Evolutionary conservation across 2,888 invertebrate genomes (phyloP).

Genomic region (Sturmia bella): DNA sequence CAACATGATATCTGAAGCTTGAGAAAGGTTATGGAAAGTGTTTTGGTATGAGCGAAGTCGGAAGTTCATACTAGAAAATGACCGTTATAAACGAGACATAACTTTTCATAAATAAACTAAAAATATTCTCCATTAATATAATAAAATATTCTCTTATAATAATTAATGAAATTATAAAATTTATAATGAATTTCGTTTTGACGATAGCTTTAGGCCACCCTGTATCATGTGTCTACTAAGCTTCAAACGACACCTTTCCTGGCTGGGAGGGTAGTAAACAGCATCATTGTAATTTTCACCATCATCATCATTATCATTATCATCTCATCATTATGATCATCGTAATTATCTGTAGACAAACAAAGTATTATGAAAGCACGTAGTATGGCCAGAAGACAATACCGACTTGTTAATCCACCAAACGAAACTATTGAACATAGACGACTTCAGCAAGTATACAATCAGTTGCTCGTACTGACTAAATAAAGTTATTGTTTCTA

Average conservation of each 20-base stretch:
- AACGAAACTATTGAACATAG: conserved; percentile 60
- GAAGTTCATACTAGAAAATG: too few species aligned
- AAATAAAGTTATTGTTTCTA: conserved; percentile 62
- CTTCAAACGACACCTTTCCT: conserved; percentile 39
- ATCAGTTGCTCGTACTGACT: conserved; percentile 42
- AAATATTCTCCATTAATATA: too few species aligned
- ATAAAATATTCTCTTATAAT: too few species aligned
- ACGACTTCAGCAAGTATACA: conserved; percentile 43
- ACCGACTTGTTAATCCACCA: conserved; percentile 66
- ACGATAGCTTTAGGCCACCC: too few species aligned
- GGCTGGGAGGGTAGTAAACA: conserved; percentile 1
- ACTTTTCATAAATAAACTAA: too few species aligned
- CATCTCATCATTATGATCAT: conserved; percentile 4
- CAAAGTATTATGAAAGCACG: conserved; percentile 65
- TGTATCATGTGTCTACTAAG: not conserved
- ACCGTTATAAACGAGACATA: too few species aligned
- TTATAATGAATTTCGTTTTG: too few species aligned
- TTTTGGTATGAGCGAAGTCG: too few species aligned
- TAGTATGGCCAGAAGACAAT: conserved; percentile 61
- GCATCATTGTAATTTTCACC: not conserved
- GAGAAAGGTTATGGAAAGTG: too few species aligned
- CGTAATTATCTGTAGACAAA: conserved; percentile 19
- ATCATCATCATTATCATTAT: conserved; percentile 32
- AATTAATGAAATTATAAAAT: too few species aligned
- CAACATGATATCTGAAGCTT: too few species aligned